Base-by-base conservation (phyloP, 2,888 invertebrate genomes). In the Autographa pulchrina region DNA sequence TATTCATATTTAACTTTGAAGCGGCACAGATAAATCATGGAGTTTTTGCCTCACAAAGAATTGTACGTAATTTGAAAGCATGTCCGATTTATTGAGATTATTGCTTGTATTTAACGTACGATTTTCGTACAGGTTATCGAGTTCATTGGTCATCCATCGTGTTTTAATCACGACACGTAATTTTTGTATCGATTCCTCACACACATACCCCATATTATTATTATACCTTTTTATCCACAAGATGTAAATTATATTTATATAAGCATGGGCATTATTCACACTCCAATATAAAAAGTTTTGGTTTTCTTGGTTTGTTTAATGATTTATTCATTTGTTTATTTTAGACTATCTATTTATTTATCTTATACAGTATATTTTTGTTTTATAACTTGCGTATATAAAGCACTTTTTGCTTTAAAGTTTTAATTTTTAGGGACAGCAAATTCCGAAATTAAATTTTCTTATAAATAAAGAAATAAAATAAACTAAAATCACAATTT, bases 191-290 rank as follows among this genome's bases (percentile, higher is more conserved):
- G 75, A 82, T 81, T 78, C 86, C 82, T 84, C 84, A 81, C 78
- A 77, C 79, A 82, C 63, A 78, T 78, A 72, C 85, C 74, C 48
- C 73, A 81, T 83, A 85, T 85, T 82, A 82, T 83, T 86, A 81
- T 80, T 86, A 82, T 84, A 48, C 75, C 81, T 80, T 83, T 84
- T 82, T 68, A 82, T 78, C 83, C 91, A 90, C 88, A 85, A 83
- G 84, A 84, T 92, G 92, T 92, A 91, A 88, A 90, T 91, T 92
- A 88, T 88, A 86, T 87, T 89, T 88, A 90, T 92, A 90, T 91
- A 90, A 90, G 93, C 93, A 93, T 93, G 93, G 90, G 91, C 90
- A 90, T 86, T 83, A 77, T 81, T 81, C 79, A 80, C 82, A 80
- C 67, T 86, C 81, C 67, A 8, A 78, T 83, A 71, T 68, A 6